Base-by-base conservation (phyloP, 2,888 invertebrate genomes). In the Meghimatium bilineatum region DNA sequence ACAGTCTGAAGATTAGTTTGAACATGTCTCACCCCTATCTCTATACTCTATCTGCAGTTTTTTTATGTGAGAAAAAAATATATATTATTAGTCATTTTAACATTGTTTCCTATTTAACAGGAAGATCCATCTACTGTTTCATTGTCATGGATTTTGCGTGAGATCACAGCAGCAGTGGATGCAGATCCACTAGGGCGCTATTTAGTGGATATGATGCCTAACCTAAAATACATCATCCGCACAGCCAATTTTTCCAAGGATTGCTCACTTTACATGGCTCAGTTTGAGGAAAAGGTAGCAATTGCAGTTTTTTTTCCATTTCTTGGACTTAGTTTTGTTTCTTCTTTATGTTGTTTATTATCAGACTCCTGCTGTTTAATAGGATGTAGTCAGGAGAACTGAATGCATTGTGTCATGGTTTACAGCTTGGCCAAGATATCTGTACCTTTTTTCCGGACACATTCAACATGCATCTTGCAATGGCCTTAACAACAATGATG, bases 161-260 rank as follows among this genome's bases (percentile, higher is more conserved):
- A 90, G 86, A 85, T 92, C 23, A 85, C 77, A 5, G 85, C 87
- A n/a, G 78, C 82, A n/a, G 86, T 91, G 26, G 86, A 87, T 66
- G 86, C 85, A 26, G 85, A 87, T n/a, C 85, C 85, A n/a, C 84
- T 85, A 44, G 86, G 87, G 14, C 83, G 89, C 34, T 91, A 88
- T 82, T 85, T 93, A 17, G 86, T 93, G 10, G 93, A 93, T 85
- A 87, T 92, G 79, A 90, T 93, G 88, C 93, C 93, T 56, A 93
- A 93, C 86, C 88, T 92, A 56, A 91, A 91, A 84, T 91, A 90
- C 83, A 87, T 93, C 82, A 88, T 92, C 49, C 87, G 86, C 38
- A 88, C 87, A 67, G 85, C 88, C n/a, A 87, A 84, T 76, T 88
- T 92, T 63, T 87, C 90, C 34, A 90, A 90, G 79, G 90, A 92